These are phyloP conservation scores for Galerucella nymphaeae DNA, from an alignment of 2,888 invertebrate species.

Conservation along the genomic window DNA sequence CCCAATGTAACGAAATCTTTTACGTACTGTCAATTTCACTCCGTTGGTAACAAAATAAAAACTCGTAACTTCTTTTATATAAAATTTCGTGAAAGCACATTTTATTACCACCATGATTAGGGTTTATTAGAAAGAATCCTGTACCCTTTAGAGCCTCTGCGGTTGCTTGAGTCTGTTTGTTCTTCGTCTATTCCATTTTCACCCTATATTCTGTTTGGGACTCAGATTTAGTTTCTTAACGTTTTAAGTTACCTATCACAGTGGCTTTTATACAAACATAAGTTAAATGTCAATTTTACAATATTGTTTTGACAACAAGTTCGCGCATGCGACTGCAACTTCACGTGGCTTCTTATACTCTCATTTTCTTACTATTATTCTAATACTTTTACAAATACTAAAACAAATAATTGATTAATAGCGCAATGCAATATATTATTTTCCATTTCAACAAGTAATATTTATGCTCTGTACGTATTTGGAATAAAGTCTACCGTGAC, in stretches of 20 bases:
- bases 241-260: neutral
- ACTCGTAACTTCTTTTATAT: neutral
- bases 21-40: neutral
- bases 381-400: too few species aligned
- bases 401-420: neutral
- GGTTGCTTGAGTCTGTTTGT: conserved; percentile 23
- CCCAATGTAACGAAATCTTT: too few species aligned
- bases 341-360: too few species aligned
- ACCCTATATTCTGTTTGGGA: conserved; percentile 18
- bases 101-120: conserved; percentile 9
- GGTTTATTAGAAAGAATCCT: conserved; percentile 27
- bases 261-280: too few species aligned
- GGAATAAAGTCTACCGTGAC: conserved; percentile 4
- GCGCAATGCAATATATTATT: neutral
- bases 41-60: neutral
- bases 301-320: too few species aligned
- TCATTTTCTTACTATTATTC: too few species aligned
- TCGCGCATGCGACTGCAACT: too few species aligned
- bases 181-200: conserved; percentile 3
- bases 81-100: conserved; percentile 1
- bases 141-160: conserved; percentile 19
- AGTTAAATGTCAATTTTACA: too few species aligned
- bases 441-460: neutral
- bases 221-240: conserved; percentile 2
- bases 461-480: neutral